These are phyloP conservation scores for Drosophila santomea DNA, from an alignment of 1,140 invertebrate genomes.

Conservation along the genomic window DNA sequence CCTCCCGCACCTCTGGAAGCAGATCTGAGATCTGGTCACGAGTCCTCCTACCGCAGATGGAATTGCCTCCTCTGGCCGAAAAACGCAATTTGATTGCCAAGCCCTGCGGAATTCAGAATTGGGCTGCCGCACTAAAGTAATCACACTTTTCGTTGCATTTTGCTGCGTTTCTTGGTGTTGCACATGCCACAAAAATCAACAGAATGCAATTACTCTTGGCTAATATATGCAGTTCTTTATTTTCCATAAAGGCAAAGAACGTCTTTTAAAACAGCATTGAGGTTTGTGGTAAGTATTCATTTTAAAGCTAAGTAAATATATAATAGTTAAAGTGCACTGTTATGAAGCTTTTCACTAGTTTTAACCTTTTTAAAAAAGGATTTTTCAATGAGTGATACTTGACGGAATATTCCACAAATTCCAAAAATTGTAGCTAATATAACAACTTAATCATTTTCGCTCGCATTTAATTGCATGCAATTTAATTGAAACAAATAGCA, in stretches of 20 bases:
- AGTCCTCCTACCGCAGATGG: conserved; percentile 49
- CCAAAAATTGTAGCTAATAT: too few species aligned
- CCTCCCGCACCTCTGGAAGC: conserved; percentile 23
- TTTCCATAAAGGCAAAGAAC: conserved; percentile 4
- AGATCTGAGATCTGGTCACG: conserved; percentile 32
- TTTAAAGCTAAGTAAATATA: neutral
- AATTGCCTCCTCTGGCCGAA: conserved; percentile 51
- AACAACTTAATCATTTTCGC: too few species aligned
- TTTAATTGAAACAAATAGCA: neutral
- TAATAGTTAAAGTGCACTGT: too few species aligned
- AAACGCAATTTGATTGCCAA: conserved; percentile 37
- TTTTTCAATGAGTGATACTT: too few species aligned
- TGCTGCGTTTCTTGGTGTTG: neutral
- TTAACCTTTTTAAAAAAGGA: too few species aligned
- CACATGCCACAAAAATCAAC: conserved; percentile 18
- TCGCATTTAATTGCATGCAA: neutral
- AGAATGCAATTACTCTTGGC: neutral
- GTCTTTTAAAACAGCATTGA: too few species aligned
- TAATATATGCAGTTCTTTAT: conserved; percentile 14
- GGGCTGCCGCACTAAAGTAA: conserved; percentile 1
- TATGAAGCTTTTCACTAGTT: too few species aligned
- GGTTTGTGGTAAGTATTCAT: too few species aligned
- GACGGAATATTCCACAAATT: too few species aligned
- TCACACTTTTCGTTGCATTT: conserved; percentile 31
- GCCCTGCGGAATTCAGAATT: conserved; percentile 4